phyloP scores from a whole-genome alignment of 1,140 invertebrate species.

The Neodiprion pinetum region DNA sequence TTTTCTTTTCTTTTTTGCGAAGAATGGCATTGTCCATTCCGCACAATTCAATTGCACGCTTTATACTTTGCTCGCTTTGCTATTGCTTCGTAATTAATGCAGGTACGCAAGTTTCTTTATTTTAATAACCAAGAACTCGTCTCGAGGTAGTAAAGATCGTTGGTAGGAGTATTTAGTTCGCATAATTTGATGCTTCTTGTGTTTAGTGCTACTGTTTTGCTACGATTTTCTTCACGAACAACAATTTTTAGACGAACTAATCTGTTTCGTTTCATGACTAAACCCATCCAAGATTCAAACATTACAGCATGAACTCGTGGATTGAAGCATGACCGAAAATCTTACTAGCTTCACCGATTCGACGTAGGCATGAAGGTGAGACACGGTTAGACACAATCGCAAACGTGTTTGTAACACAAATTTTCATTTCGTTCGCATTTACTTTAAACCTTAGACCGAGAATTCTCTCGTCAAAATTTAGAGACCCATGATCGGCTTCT shows the following conservation, averaged over 20 bases:
- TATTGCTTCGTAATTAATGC: slow-evolving; percentile 32
- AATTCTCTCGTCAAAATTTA: slow-evolving; percentile 7
- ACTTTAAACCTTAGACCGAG: slow-evolving; percentile 1
- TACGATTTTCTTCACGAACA: not conserved
- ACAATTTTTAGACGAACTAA: too few species aligned
- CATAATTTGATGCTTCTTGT: slow-evolving; percentile 28
- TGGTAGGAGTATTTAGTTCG: slow-evolving; percentile 14
- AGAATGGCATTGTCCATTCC: not conserved
- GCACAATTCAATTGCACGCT: too few species aligned
- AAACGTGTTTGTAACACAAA: not conserved
- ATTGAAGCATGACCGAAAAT: slow-evolving; percentile 47
- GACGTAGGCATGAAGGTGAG: slow-evolving; percentile 27
- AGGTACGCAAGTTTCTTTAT: slow-evolving; percentile 23
- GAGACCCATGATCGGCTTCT: not conserved
- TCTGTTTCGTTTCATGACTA: too few species aligned
- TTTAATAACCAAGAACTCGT: not conserved
- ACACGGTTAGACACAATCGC: slow-evolving; percentile 30
- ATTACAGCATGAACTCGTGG: slow-evolving; percentile 57
- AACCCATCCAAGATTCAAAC: too few species aligned
- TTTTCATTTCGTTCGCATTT: slow-evolving; percentile 31
- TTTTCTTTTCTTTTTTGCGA: slow-evolving; percentile 20
- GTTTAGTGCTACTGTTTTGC: not conserved
- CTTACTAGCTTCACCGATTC: slow-evolving; percentile 28
- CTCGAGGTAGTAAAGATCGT: not conserved
- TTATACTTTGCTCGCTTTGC: not conserved